Base-by-base conservation (phyloP, 2,113 vertebrate species). In the Falcunculus frontatus region DNA sequence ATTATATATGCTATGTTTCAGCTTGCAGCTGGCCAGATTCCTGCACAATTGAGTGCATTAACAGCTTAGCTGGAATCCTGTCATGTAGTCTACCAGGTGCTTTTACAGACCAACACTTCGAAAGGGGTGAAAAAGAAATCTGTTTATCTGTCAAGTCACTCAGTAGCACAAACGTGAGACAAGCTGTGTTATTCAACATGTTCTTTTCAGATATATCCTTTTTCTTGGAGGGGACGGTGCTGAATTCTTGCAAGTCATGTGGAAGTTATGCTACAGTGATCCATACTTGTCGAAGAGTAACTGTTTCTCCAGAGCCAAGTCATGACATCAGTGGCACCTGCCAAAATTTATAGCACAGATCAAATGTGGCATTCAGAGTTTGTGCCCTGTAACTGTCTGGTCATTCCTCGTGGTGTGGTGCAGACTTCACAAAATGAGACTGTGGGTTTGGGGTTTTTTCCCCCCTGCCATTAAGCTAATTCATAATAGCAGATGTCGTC, bases 401-500 rank as follows among this genome's bases (percentile, higher is more conserved):
- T 84, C 79, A 92, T 84, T 91, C 63, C 49, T 16, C 8, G 29
- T 77, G 33, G 39, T 94, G 73, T 86, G 74, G 80, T 83, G 56
- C 79, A 89, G 92, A 75, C 69, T 90, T 90, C 87, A 93, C 47
- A 94, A 94, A 95, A 92, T 72, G 84, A 90, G 68, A 80, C 78
- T 95, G 83, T 90, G 47, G 27, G 70, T 94, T 95, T 93, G 41
- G 18, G 46, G 29, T 73, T 92, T 90, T 35, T 7, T 37, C 52
- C 60, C 22, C 11, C 12, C 46, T 64, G 49, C 46, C 50, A 50
- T 81, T 93, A 91, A 94, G 88, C 53, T 76, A 85, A 95, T 94
- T 95, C 95, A 95, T 96, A 97, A 97, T 90, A 97, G 93, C 85
- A 95, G 84, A 81, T 97, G 97, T 97, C 96, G 96, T 91, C 89